Conservation (phyloP, 2,888 invertebrate species). For the Drosophila meridionalis region DNA sequence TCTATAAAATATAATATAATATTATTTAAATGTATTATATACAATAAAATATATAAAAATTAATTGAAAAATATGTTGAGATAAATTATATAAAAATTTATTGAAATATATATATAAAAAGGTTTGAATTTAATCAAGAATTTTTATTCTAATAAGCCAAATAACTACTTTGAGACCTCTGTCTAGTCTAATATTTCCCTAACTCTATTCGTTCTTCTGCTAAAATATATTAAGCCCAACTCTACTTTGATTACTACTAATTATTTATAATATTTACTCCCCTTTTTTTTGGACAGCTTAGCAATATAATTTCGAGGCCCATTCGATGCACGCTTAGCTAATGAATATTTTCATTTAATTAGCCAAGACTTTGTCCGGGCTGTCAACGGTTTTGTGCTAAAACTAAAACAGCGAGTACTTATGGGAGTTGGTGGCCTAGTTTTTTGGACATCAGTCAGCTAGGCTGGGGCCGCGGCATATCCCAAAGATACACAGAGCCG, state of each 20-base stretch:
- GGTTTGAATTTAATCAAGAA: too few relatives aligned
- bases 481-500: slow-evolving; percentile 48
- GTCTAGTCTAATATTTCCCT: too few relatives aligned
- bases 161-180: too few relatives aligned
- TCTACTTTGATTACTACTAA: not conserved
- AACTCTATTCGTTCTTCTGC: too few relatives aligned
- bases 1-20: too few relatives aligned
- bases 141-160: too few relatives aligned
- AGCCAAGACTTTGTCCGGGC: slow-evolving; percentile 33
- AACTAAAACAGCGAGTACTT: slow-evolving; percentile 60
- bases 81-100: too few relatives aligned
- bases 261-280: not conserved
- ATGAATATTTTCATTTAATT: slow-evolving; percentile 75
- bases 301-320: slow-evolving; percentile 16
- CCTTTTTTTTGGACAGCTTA: not conserved
- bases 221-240: not conserved
- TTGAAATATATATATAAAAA: too few relatives aligned
- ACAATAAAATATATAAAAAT: too few relatives aligned
- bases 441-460: slow-evolving; percentile 29
- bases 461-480: slow-evolving; percentile 20
- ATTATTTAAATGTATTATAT: too few relatives aligned
- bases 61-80: too few relatives aligned
- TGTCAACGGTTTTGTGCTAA: slow-evolving; percentile 50
- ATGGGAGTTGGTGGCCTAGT: slow-evolving; percentile 57
- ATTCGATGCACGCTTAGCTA: slow-evolving; percentile 27